Base-by-base conservation (phyloP, 2,113 vertebrate species). In the Pipra filicauda region DNA sequence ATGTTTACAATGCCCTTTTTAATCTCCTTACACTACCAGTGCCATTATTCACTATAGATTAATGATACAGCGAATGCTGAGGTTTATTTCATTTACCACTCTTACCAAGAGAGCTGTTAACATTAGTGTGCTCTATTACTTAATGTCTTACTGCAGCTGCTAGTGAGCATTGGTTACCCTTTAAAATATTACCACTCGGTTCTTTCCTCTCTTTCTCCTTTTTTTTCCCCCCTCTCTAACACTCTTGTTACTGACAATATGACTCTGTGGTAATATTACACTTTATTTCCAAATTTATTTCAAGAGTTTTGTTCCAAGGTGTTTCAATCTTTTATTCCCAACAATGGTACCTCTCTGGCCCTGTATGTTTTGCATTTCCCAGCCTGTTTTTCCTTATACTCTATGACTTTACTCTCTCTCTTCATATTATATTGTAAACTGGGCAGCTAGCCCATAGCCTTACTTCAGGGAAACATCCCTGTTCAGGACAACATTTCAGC, bases 1-100 rank as follows among this genome's bases (percentile, higher is more conserved):
- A 98, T 98, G 98, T 98, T 98, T 98, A 98, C 98, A 98, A 98
- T 98, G 98, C 98, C 98, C 98, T 98, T 98, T 98, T 98, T 98
- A 98, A 98, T 98, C 98, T 98, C 97, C 98, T 98, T 98, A 98
- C 97, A 98, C 98, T 98, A 98, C 97, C 95, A 95, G 90, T 95
- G 92, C 97, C 96, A 98, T 98, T 98, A 98, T 98, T 98, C 98
- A 98, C 98, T 96, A 97, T 97, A 98, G 98, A 98, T 98, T 98
- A 98, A 98, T 98, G 98, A 98, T 96, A 97, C 94, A 97, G 95
- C 30, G 92, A 97, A 96, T 97, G 97, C 96, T 95, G 88, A 90
- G 97, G 97, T 98, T 98, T 98, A 98, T 98, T 98, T 98, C 98
- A 98, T 98, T 98, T 98, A 98, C 97, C 97, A 97, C 96, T 96